Evolutionary conservation across 2,888 invertebrate species (phyloP).

Genomic region (Noctuana brunneofusca): DNA sequence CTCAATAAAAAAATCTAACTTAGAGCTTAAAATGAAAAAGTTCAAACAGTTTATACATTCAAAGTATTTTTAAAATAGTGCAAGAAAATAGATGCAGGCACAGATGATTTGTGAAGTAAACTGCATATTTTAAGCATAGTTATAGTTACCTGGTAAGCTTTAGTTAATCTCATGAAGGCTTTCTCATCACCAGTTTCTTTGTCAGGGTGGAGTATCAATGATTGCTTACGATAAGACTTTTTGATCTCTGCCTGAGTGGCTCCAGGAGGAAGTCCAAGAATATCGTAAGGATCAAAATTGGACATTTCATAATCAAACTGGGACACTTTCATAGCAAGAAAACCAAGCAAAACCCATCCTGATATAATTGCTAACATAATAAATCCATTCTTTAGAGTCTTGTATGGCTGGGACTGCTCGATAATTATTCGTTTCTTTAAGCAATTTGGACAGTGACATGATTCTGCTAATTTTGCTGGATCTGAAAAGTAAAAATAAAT

Average conservation of each 20-base stretch:
- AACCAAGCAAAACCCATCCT: conserved; percentile 92
- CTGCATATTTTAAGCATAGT: neutral
- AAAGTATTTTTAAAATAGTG: too few species aligned
- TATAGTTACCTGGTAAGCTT: conserved; percentile 89
- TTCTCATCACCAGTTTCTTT: conserved; percentile 98
- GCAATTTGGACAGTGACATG: conserved; percentile 96
- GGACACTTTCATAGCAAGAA: conserved; percentile 95
- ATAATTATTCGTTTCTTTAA: conserved; percentile 91
- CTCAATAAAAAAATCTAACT: too few species aligned
- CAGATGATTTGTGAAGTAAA: neutral
- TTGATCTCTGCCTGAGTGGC: conserved; percentile 95
- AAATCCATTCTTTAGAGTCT: conserved; percentile 89
- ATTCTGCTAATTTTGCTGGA: conserved; percentile 88
- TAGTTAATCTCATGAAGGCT: conserved; percentile 98
- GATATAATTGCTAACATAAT: conserved; percentile 90
- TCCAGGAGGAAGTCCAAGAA: conserved; percentile 93
- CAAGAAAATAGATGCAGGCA: too few species aligned
- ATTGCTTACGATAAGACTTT: conserved; percentile 96
- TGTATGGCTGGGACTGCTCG: conserved; percentile 94
- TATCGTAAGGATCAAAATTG: conserved; percentile 99
- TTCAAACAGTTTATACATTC: too few species aligned
- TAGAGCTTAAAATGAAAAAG: too few species aligned
- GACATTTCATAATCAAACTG: conserved; percentile 99
- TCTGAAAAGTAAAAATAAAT: conserved; percentile 77
- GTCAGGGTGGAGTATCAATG: conserved; percentile 97